A percentile compares a stretch with the other conserved stretches of the same genome.
These are phyloP conservation scores for Zalophus californianus DNA, from an alignment of 2,797 vertebrate species.

Conservation along the genomic window DNA sequence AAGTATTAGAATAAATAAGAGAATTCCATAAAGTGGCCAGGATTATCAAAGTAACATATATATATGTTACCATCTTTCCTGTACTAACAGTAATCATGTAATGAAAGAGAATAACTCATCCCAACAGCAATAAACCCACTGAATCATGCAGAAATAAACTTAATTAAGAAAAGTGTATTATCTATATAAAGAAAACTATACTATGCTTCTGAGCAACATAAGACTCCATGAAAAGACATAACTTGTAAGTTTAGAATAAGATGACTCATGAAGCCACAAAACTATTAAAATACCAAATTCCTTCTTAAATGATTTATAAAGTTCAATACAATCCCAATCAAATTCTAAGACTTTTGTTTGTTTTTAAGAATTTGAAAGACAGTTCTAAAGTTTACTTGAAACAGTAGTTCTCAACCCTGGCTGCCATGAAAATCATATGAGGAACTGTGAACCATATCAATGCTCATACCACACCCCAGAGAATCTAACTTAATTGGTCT, in stretches of 20 bases:
- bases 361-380: conserved; percentile 9
- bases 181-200: not conserved
- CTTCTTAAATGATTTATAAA: not conserved
- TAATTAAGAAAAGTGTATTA: not conserved
- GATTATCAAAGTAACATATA: not conserved
- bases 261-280: not conserved
- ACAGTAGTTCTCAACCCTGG: not conserved
- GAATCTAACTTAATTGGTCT: not conserved
- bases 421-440: not conserved
- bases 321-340: not conserved
- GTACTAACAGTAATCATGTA: not conserved
- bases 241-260: not conserved
- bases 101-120: conserved; percentile 14
- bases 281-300: conserved; percentile 6
- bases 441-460: not conserved
- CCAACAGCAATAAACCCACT: not conserved
- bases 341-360: not conserved
- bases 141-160: not conserved
- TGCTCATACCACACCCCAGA: not conserved
- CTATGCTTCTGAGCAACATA: not conserved
- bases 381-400: not conserved
- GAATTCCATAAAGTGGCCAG: not conserved
- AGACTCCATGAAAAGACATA: not conserved
- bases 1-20: not conserved
- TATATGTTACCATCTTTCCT: not conserved